A percentile compares a stretch with the other conserved stretches of the same genome.
Conservation (phyloP, 1,140 invertebrate species). For the Pectinophora gossypiella region DNA sequence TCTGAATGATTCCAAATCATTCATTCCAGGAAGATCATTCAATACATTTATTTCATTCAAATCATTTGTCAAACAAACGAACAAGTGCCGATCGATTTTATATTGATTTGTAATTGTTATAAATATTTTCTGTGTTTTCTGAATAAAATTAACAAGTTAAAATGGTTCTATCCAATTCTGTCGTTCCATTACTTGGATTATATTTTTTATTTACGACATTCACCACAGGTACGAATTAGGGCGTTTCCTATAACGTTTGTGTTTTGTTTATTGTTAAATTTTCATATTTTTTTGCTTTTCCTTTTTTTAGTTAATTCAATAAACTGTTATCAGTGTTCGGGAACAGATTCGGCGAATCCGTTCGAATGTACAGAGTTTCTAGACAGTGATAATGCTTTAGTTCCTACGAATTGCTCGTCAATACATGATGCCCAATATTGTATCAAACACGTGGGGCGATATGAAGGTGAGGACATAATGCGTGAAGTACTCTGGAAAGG, state of each 20-base stretch:
- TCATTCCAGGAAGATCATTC: not conserved
- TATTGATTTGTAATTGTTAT: conserved; percentile 1
- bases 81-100: not conserved
- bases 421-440: conserved; percentile 92
- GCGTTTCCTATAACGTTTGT: conserved; percentile 26
- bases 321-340: conserved; percentile 93
- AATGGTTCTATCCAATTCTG: not conserved
- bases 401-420: conserved; percentile 84
- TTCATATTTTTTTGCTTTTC: conserved; percentile 24
- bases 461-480: conserved; percentile 84
- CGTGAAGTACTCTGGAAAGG: not conserved
- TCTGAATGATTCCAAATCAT: too few species aligned
- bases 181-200: not conserved
- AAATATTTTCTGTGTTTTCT: not conserved
- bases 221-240: conserved; percentile 31
- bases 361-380: conserved; percentile 94
- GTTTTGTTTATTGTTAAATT: conserved; percentile 17
- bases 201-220: conserved; percentile 14
- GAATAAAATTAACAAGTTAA: not conserved
- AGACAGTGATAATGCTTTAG: conserved; percentile 79
- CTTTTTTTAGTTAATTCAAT: conserved; percentile 78
- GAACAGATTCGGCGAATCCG: conserved; percentile 84
- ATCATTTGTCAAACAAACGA: not conserved
- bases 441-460: conserved; percentile 95
- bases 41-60: not conserved